A percentile compares a stretch with the other conserved stretches of the same genome.
Conservation (phyloP, 2,797 vertebrate genomes). For the Galaxias olidus region DNA sequence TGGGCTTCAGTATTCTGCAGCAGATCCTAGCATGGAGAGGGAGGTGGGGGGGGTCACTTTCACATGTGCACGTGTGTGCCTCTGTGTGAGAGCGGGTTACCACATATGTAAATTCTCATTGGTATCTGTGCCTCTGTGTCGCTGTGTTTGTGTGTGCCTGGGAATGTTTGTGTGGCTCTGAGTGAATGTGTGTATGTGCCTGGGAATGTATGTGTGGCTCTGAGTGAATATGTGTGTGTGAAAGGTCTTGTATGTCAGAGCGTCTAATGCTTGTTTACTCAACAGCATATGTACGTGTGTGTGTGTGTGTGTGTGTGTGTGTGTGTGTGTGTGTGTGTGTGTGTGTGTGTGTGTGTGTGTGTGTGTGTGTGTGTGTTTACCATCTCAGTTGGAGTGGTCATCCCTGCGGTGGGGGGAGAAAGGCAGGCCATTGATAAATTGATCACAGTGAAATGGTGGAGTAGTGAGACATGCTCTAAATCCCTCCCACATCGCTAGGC, state of each 20-base stretch:
- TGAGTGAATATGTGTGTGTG: constrained; percentile 3
- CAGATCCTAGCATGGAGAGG: constrained; percentile 36
- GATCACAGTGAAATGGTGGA: constrained; percentile 66
- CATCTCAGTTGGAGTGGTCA: constrained; percentile 27
- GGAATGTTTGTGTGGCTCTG: constrained; percentile 8
- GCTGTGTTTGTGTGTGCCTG: not conserved
- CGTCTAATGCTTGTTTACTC: too few species aligned
- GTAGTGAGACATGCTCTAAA: constrained; percentile 66
- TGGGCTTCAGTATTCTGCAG: constrained; percentile 42
- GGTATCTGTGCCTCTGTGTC: constrained; percentile 6
- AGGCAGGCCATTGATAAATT: constrained; percentile 65
- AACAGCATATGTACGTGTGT: too few species aligned
- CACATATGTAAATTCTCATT: constrained; percentile 30
- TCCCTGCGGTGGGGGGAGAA: not conserved
- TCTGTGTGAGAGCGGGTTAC: not conserved
- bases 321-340: not conserved
- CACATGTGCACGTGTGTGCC: constrained; percentile 15
- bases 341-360: not conserved
- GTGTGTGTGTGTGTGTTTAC: constrained; percentile 41
- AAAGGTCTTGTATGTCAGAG: not conserved
- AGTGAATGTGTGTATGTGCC: not conserved
- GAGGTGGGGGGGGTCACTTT: constrained; percentile 5
- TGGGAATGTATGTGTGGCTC: constrained; percentile 5
- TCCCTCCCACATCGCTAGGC: constrained; percentile 44
- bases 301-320: constrained; percentile 10